Conservation (phyloP, 2,113 vertebrate genomes). For the Colius striatus region DNA sequence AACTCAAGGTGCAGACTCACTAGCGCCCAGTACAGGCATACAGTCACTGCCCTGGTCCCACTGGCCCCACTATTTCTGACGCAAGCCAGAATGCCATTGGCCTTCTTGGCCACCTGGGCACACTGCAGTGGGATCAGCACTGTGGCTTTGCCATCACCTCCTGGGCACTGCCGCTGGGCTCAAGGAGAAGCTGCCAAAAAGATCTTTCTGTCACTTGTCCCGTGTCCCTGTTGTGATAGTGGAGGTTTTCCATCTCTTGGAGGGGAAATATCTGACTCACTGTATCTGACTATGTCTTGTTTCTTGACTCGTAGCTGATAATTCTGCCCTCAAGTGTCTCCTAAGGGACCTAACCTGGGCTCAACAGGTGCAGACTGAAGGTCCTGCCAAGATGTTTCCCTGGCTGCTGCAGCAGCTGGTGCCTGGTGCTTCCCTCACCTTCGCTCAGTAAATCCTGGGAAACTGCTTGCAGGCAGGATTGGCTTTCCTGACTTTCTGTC, state of each 20-base stretch:
- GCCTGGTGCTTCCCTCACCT: neutral
- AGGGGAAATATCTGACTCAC: neutral
- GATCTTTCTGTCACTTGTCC: fast-evolving
- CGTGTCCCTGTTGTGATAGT: neutral
- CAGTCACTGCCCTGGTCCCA: too few species aligned
- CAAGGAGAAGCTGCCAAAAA: neutral
- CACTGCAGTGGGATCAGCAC: fast-evolving
- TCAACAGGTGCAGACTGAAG: neutral
- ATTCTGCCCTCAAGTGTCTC: neutral
- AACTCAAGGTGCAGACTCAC: too few species aligned
- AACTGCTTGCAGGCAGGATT: neutral
- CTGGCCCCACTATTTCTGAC: too few species aligned
- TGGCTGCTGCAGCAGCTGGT: fast-evolving
- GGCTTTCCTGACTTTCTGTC: neutral
- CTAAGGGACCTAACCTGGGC: neutral
- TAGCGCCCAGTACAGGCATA: too few species aligned
- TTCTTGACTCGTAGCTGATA: neutral
- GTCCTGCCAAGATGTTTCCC: neutral
- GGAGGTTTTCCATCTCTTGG: neutral
- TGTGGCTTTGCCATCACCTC: fast-evolving
- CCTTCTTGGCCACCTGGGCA: too few species aligned
- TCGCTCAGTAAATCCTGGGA: neutral
- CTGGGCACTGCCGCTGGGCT: fast-evolving
- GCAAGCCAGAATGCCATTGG: too few species aligned
- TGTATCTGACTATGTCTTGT: neutral